phyloP scores from a whole-genome alignment of 1,140 invertebrate species.

The Solenopsis invicta region DNA sequence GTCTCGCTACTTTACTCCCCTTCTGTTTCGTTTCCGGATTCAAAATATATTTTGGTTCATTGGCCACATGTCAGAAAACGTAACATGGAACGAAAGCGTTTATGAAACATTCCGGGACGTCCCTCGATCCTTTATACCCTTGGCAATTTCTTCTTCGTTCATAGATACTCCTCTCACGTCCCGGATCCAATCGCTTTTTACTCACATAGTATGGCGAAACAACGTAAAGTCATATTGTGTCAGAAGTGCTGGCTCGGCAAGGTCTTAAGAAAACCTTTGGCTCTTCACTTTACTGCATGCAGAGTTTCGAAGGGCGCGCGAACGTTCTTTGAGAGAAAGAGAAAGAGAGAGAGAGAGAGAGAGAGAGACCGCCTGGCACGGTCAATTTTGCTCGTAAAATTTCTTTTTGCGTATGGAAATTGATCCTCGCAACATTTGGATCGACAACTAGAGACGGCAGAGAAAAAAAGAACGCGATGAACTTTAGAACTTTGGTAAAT shows the following conservation, averaged over 20 bases:
- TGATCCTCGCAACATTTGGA: background rate
- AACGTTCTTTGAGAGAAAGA: background rate
- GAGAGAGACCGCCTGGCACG: no score
- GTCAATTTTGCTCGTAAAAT: slow-evolving; percentile 19
- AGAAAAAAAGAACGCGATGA: slow-evolving; percentile 5
- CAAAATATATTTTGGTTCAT: slow-evolving; percentile 38
- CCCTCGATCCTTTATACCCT: slow-evolving; percentile 42
- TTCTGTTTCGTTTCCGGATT: slow-evolving; percentile 21
- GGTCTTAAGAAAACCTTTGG: slow-evolving; percentile 50
- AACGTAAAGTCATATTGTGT: slow-evolving; percentile 71
- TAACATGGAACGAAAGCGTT: slow-evolving; percentile 49
- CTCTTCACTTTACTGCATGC: slow-evolving; percentile 41
- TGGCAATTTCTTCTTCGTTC: slow-evolving; percentile 55
- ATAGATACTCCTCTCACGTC: slow-evolving; percentile 75
- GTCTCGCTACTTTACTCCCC: background rate
- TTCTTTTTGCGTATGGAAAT: background rate
- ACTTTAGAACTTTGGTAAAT: background rate
- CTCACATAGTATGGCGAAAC: slow-evolving; percentile 68
- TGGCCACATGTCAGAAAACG: background rate
- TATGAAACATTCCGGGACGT: slow-evolving; percentile 62
- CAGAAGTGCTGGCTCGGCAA: slow-evolving; percentile 59
- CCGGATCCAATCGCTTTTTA: slow-evolving; percentile 80
- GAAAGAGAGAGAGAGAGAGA: no score
- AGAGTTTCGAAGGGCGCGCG: slow-evolving; percentile 42
- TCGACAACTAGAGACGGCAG: background rate